Conservation (phyloP, 2,797 vertebrate genomes). For the Morelia viridis region DNA sequence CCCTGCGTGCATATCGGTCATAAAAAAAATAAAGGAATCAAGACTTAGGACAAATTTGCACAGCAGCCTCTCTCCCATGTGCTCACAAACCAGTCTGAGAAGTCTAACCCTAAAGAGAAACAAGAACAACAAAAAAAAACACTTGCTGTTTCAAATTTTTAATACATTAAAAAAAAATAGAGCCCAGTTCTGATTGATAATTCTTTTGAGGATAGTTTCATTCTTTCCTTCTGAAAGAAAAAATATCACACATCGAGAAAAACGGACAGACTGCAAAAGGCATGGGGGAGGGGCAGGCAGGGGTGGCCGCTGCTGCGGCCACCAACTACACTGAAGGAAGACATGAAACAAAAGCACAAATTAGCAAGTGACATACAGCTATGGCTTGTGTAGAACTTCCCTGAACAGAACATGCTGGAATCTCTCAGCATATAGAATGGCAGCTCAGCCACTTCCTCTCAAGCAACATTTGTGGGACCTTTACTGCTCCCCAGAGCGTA, state of each 20-base stretch:
- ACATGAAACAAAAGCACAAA: not conserved
- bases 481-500: not conserved
- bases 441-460: not conserved
- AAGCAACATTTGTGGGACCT: not conserved
- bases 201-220: not conserved
- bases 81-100: not conserved
- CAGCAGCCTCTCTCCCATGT: not conserved
- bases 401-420: slow-evolving; percentile 17
- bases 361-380: slow-evolving; percentile 25
- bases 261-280: not conserved
- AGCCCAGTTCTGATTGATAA: slow-evolving; percentile 21
- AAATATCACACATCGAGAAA: not conserved
- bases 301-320: not conserved
- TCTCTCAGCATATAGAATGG: not conserved
- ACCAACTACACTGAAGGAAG: not conserved
- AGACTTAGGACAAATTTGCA: not conserved
- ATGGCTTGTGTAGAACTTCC: slow-evolving; percentile 42
- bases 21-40: not conserved
- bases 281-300: not conserved
- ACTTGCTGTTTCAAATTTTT: slow-evolving; percentile 31
- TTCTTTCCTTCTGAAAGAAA: not conserved
- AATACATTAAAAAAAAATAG: slow-evolving; percentile 48
- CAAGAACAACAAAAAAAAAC: not conserved
- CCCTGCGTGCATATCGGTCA: not conserved
- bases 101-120: not conserved